phyloP scores from a whole-genome alignment of 2,797 vertebrate species.

The Pipistrellus pygmaeus region DNA sequence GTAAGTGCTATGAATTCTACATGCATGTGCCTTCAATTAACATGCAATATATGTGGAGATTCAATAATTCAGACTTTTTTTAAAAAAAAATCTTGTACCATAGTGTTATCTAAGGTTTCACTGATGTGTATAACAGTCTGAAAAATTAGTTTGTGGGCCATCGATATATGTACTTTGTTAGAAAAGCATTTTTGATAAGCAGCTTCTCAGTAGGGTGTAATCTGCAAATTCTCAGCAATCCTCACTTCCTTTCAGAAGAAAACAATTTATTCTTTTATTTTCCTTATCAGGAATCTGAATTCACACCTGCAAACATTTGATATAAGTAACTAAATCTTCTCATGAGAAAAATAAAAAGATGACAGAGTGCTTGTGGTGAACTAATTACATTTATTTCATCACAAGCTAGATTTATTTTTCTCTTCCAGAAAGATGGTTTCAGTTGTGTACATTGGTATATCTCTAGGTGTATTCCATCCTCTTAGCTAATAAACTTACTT shows the following conservation, averaged over 20 bases:
- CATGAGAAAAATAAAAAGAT: constrained; percentile 13
- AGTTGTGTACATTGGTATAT: neutral
- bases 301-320: neutral
- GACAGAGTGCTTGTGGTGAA: neutral
- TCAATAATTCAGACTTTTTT: neutral
- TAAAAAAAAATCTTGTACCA: neutral
- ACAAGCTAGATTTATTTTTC: neutral
- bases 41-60: neutral
- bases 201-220: neutral
- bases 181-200: neutral
- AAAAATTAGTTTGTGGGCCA: neutral
- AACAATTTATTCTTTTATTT: constrained; percentile 15
- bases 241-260: neutral
- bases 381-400: neutral
- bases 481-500: neutral
- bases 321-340: neutral
- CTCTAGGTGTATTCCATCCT: neutral
- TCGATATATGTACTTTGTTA: neutral
- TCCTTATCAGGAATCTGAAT: neutral
- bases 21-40: neutral
- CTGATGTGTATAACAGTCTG: neutral
- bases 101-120: neutral
- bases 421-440: neutral
- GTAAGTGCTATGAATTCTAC: neutral
- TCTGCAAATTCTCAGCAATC: neutral